These are phyloP conservation scores for Lithosia quadra DNA, from an alignment of 2,888 invertebrate species.

Conservation along the genomic window DNA sequence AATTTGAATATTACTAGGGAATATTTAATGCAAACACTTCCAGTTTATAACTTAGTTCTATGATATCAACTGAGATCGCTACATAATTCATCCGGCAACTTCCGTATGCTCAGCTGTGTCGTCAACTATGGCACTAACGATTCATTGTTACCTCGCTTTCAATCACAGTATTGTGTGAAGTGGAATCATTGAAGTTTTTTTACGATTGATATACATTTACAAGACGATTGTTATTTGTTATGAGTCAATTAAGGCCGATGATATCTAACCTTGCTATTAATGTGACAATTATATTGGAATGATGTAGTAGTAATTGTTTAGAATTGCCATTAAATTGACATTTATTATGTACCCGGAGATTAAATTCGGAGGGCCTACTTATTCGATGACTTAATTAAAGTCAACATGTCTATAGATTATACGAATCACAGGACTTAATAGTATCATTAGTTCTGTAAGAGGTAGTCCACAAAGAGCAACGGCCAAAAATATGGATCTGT, in stretches of 20 bases:
- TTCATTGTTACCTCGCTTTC: conserved; percentile 27
- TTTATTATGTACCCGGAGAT: background rate
- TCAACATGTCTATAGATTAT: background rate
- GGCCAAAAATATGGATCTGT: too few relatives aligned
- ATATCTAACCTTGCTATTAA: conserved; percentile 9
- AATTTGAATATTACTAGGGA: too few relatives aligned
- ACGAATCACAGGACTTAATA: too few relatives aligned
- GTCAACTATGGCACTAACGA: conserved; percentile 23
- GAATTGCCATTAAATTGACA: background rate
- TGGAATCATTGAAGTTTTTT: conserved; percentile 15
- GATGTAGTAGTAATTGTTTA: conserved; percentile 8
- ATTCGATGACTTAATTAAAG: background rate
- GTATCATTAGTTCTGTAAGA: too few relatives aligned
- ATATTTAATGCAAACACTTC: conserved; percentile 11
- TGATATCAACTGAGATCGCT: conserved; percentile 3
- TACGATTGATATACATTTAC: conserved; percentile 7
- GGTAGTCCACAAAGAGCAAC: too few relatives aligned
- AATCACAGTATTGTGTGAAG: conserved; percentile 16
- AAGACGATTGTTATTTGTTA: conserved; percentile 9
- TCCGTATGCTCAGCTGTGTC: conserved; percentile 13
- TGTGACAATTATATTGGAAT: background rate
- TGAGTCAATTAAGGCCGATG: background rate
- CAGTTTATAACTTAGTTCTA: conserved; percentile 1
- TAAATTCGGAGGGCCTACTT: background rate
- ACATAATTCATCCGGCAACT: conserved; percentile 19